Evolutionary conservation across 1,140 invertebrate species (phyloP).

Genomic region (Heliconius melpomene): DNA sequence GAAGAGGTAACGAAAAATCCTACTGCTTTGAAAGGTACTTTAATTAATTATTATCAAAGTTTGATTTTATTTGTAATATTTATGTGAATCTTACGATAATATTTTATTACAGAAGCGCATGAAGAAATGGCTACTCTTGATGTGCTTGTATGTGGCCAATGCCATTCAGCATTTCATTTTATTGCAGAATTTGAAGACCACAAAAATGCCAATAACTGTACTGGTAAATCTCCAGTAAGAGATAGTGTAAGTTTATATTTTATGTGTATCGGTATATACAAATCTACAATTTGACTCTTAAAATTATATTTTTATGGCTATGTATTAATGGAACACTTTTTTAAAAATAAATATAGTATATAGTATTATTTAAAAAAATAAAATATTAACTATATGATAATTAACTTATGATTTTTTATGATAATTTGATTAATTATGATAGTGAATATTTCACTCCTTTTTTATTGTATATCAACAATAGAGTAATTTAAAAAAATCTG

Average conservation of each 20-base stretch:
- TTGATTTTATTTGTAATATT: background rate
- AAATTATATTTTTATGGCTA: too few relatives aligned
- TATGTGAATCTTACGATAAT: background rate
- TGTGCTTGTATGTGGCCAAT: slow-evolving; percentile 90
- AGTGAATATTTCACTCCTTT: background rate
- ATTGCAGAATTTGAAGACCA: slow-evolving; percentile 89
- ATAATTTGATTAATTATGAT: too few relatives aligned
- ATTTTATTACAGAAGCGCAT: slow-evolving; percentile 83
- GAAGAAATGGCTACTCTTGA: slow-evolving; percentile 88
- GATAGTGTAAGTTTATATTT: slow-evolving; percentile 76
- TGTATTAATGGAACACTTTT: too few relatives aligned
- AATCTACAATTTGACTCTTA: too few relatives aligned
- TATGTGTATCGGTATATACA: too few relatives aligned
- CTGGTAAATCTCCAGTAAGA: slow-evolving; percentile 81
- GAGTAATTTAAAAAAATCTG: too few relatives aligned
- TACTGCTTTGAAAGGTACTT: slow-evolving; percentile 84
- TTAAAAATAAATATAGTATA: background rate
- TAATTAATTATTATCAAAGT: background rate
- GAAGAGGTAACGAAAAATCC: slow-evolving; percentile 86
- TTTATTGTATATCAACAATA: background rate
- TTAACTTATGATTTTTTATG: too few relatives aligned
- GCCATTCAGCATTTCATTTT: slow-evolving; percentile 89
- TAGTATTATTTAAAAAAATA: too few relatives aligned
- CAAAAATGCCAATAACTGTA: slow-evolving; percentile 82
- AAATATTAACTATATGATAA: too few relatives aligned